Evolutionary conservation across 1,140 invertebrate species (phyloP), one percentile per base, ranked within the genome.

Genomic region (Tetramorium parvispinum): DNA sequence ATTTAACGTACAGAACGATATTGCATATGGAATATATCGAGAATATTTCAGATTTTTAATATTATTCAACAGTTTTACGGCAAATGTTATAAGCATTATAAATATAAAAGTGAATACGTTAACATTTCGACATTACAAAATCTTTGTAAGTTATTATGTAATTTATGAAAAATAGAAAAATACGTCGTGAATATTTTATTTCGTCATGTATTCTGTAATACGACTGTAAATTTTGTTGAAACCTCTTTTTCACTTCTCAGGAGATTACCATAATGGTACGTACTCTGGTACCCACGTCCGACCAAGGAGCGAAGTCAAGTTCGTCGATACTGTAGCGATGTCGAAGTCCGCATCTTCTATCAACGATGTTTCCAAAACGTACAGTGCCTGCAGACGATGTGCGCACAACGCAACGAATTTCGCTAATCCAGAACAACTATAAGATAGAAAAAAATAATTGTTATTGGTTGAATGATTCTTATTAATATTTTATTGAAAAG

Each of bases 91-190:
- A 63, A 63, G 13, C 43, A 43, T 61, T 76, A 43, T 57, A 37
- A 53, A 73, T 32, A 71, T 71, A 63, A 61, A 77, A 77, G 8
- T 61, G 10, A 43, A 59, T 76, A 43, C 8, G 24, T 77, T 63
- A 24, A 46, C 32, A 61, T 77, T 32, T 59, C 37, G 53, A 43
- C 6, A 55, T 55, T 75, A 2, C 71, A 21, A 55, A n/a, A 75
- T 40, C 73, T 77, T 61, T 61, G 37, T 46, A 77, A 59, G 11
- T 77, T 77, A n/a, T 61, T 16, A 57, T 40, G 53, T 76, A 76
- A 57, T 57, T 13, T 76, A 16, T 24, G 53, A 73, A 75, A 68
- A 68, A 68, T 68, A 68, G 65, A 68, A 68, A 68, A 77, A 4
- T 77, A 61, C 55, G 37, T 76, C 53, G 53, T 76, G 21, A 40